Evolutionary conservation across 2,888 invertebrate species (phyloP), one percentile per base, ranked within the genome.

Genomic region (Micropterix aruncella): DNA sequence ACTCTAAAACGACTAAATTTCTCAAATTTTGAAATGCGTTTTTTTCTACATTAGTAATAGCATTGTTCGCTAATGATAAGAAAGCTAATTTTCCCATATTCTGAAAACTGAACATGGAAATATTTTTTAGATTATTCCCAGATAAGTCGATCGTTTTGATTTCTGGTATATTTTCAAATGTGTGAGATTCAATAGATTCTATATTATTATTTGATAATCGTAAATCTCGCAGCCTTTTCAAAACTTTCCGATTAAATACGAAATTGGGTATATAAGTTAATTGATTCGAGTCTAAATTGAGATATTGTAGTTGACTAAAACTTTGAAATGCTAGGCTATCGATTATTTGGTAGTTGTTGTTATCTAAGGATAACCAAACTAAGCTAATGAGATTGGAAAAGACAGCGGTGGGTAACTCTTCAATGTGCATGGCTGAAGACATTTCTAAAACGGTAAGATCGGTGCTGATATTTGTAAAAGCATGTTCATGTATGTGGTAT

Each of bases 241-340:
- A 86, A 3, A 80, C 65, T 44, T 77, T 79, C 2, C 78, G 69
- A 53, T 79, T 74, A 53, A 89, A 82, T 40, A 86, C 66, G 48
- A 77, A 77, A 27, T 71, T 66, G 0, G 84, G 81, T 46, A 92
- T 68, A 38, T 75, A 71, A 48, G 80, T 77, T 9, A 93, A 71
- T 54, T 83, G 77, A 63, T 93, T 93, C 44, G 86, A 88, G 57
- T 90, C 90, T 56, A 93, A 66, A 62, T 91, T 91, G 46, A 91
- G 70, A 63, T 90, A 90, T 57, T 82, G 82, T 18, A 88, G 59
- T 56, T 79, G 78, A 4, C 74, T 72, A 60, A 85, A 76, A 42
- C 77, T 71, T 47, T 78, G 77, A 37, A 89, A 73, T 3, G 85
- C 80, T n/a, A 80, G 76, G 38, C 80, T 71, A 44, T 80, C 77